Percentiles rank a stretch among this genome's conserved stretches.
phyloP scores from a whole-genome alignment of 2,113 vertebrate species.

The Burhinus bistriatus region DNA sequence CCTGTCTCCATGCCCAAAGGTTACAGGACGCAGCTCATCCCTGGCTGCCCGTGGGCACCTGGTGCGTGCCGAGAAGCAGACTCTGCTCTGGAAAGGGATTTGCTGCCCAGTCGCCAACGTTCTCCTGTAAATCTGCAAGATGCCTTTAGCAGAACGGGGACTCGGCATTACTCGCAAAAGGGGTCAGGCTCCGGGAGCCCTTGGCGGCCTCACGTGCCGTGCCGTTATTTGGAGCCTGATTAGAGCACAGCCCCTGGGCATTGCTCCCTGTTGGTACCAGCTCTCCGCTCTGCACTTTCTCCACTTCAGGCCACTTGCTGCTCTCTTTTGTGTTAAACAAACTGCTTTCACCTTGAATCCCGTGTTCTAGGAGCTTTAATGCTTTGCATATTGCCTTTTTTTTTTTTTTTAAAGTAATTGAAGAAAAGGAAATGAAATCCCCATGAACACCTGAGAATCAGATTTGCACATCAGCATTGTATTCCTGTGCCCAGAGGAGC shows the following conservation, averaged over 20 bases:
- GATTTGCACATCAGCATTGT: background rate
- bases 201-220: fast-evolving
- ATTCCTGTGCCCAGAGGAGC: background rate
- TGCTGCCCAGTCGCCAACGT: background rate
- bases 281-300: fast-evolving
- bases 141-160: background rate
- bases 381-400: background rate
- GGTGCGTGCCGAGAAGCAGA: background rate
- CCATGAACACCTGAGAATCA: background rate
- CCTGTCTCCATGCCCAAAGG: background rate
- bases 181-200: background rate
- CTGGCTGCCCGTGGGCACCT: background rate
- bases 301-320: background rate
- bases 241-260: background rate
- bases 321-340: background rate
- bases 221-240: background rate
- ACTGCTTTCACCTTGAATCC: background rate
- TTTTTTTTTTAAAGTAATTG: background rate
- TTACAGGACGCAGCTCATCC: background rate
- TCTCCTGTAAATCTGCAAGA: background rate
- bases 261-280: fast-evolving
- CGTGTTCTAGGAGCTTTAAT: background rate
- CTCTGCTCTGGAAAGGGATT: background rate
- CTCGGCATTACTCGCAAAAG: fast-evolving
- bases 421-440: background rate